These are phyloP conservation scores for Halictus rubicundus DNA, from an alignment of 1,140 invertebrate species.

Conservation along the genomic window DNA sequence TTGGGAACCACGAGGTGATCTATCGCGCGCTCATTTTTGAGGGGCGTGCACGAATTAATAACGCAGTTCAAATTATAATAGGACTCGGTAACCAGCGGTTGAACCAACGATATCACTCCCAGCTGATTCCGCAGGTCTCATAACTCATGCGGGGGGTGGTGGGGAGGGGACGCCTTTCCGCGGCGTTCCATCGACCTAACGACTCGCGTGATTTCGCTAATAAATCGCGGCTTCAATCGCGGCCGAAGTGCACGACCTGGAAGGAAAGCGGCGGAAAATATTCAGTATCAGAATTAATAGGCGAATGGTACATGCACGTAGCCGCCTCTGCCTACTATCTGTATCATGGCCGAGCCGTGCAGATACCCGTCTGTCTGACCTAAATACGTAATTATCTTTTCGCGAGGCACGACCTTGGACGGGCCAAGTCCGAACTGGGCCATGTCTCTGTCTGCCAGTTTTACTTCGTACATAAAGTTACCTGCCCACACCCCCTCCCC, in stretches of 20 bases:
- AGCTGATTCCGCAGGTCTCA: not conserved
- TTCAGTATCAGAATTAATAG: constrained; percentile 56
- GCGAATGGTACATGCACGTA: constrained; percentile 14
- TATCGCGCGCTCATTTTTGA: too few relatives aligned
- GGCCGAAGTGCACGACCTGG: not conserved
- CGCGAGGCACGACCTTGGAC: constrained; percentile 71
- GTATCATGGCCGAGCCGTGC: constrained; percentile 47
- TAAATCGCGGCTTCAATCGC: constrained; percentile 14
- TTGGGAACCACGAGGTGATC: too few relatives aligned
- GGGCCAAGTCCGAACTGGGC: constrained; percentile 71
- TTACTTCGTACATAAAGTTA: constrained; percentile 59
- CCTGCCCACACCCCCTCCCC: constrained; percentile 30
- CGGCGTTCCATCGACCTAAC: not conserved
- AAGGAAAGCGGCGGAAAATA: constrained; percentile 13
- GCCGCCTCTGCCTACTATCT: constrained; percentile 30
- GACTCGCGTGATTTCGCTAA: constrained; percentile 1
- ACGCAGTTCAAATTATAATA: too few relatives aligned
- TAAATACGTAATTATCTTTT: constrained; percentile 75
- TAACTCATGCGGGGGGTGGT: not conserved
- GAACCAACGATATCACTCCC: too few relatives aligned
- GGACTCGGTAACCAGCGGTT: too few relatives aligned
- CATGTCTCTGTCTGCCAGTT: constrained; percentile 69
- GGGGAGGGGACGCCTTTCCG: too few relatives aligned
- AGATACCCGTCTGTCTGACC: constrained; percentile 69
- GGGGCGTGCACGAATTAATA: too few relatives aligned